phyloP scores from a whole-genome alignment of 2,797 vertebrate species.

The Xenopus petersii region DNA sequence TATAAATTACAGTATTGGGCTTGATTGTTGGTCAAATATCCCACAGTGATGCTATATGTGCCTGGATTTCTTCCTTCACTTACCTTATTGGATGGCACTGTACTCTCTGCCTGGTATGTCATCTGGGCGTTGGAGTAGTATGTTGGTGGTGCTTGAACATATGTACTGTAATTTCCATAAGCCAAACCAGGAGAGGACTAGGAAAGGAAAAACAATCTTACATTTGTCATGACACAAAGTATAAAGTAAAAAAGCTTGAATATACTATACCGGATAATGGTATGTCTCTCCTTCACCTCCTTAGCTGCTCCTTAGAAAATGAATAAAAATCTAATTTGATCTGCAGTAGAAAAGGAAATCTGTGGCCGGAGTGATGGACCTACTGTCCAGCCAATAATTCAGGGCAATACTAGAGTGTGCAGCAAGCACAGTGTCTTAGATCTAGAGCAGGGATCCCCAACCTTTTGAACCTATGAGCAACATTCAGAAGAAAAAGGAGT shows the following conservation, averaged over 20 bases:
- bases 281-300: not conserved
- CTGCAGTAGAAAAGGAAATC: too few relatives aligned
- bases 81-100: constrained; percentile 55
- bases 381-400: too few relatives aligned
- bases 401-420: too few relatives aligned
- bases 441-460: too few relatives aligned
- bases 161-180: constrained; percentile 70
- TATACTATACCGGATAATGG: constrained; percentile 14
- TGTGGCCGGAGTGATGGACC: too few relatives aligned
- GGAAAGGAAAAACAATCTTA: constrained; percentile 27
- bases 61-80: not conserved
- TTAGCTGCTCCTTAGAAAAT: not conserved
- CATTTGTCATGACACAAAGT: not conserved
- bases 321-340: too few relatives aligned
- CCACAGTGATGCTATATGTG: too few relatives aligned
- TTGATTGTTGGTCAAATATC: too few relatives aligned
- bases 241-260: not conserved
- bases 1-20: too few relatives aligned
- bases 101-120: constrained; percentile 53
- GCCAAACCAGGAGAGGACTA: constrained; percentile 64
- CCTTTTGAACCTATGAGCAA: too few relatives aligned
- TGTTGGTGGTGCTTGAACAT: constrained; percentile 75
- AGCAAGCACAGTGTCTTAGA: too few relatives aligned
- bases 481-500: too few relatives aligned
- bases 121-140: constrained; percentile 72